A percentile compares a stretch with the other conserved stretches of the same genome.
Conservation (phyloP, 2,888 invertebrate species). For the Ephialtes manifestator region DNA sequence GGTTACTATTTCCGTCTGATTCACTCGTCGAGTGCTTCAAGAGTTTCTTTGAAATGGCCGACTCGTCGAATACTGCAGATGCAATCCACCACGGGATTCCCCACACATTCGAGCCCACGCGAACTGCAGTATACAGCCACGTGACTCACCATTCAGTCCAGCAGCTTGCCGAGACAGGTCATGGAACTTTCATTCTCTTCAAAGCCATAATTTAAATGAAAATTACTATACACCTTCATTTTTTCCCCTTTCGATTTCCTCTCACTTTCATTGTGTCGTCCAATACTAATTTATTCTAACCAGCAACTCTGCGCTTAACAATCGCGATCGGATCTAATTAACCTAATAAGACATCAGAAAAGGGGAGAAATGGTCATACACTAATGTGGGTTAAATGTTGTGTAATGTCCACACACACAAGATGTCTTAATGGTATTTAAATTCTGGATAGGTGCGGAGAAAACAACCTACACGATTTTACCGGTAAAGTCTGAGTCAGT, state of each 20-base stretch:
- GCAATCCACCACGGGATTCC: slow-evolving; percentile 61
- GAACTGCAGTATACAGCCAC: slow-evolving; percentile 45
- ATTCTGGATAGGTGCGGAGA: background rate
- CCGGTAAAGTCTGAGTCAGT: background rate
- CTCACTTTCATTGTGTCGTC: slow-evolving; percentile 55
- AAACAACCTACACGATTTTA: background rate
- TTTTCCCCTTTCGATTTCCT: slow-evolving; percentile 18
- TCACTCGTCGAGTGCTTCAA: slow-evolving; percentile 30
- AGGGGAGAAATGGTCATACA: slow-evolving; percentile 18
- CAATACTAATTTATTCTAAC: slow-evolving; percentile 26
- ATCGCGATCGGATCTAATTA: slow-evolving; percentile 60
- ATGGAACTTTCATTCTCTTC: slow-evolving; percentile 62
- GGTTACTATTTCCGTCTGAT: slow-evolving; percentile 28
- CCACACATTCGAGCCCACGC: slow-evolving; percentile 61
- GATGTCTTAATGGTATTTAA: background rate
- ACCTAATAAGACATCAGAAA: slow-evolving; percentile 50
- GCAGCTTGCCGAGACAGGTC: slow-evolving; percentile 62
- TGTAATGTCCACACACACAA: slow-evolving; percentile 46
- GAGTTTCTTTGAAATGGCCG: slow-evolving; percentile 46
- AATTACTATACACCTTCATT: slow-evolving; percentile 53
- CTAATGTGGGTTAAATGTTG: slow-evolving; percentile 24
- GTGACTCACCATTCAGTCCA: slow-evolving; percentile 61
- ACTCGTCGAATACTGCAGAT: slow-evolving; percentile 42
- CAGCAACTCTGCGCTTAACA: slow-evolving; percentile 33
- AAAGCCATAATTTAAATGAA: slow-evolving; percentile 57